Evolutionary conservation across 2,113 vertebrate genomes (phyloP), one percentile per base, ranked within the genome.

Genomic region (Pardalotus punctatus): DNA sequence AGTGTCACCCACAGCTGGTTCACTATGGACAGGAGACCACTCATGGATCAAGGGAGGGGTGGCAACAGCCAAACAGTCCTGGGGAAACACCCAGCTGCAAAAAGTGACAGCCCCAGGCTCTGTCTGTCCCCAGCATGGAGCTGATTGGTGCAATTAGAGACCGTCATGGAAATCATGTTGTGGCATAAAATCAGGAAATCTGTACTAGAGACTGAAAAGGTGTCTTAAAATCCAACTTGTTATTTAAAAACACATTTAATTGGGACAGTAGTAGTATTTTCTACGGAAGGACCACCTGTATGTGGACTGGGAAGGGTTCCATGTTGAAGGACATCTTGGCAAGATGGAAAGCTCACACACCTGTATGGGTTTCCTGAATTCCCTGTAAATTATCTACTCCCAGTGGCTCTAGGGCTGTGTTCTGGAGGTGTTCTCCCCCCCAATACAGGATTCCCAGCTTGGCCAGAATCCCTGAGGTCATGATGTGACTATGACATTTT

Each of bases 141-240:
- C 9, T 67, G 33, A 31, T 9, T 5, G 21, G 58, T 31, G n/a
- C 35, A 57, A 22, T 22, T 1, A 47, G 10, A 56, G 35, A 50
- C 31, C 0, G 0, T 12, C 50, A 22, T 1, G 38, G 40, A 69
- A 69, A 86, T 17, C n/a, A 10, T 0, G 0, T 10, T 15, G 8
- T 43, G 51, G 25, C 27, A 31, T 15, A 58, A 87, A 81, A 60
- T 29, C 35, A 47, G 58, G 20, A 58, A 82, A 45, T 47, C 35
- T 19, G 21, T 38, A 57, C 10, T 22, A 43, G 36, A 78, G 6
- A 27, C 19, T 84, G 27, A 65, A 38, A 67, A 86, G 48, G 14
- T n/a, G 42, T 5, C 42, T 16, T 2, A 62, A 57, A 74, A 62
- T 61, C 43, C 38, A 31, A 35, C 6, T 15, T 14, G 4, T 27